Percentiles rank a stretch among this genome's conserved stretches.
phyloP scores from a whole-genome alignment of 2,888 invertebrate genomes.

The Melieria picta region DNA sequence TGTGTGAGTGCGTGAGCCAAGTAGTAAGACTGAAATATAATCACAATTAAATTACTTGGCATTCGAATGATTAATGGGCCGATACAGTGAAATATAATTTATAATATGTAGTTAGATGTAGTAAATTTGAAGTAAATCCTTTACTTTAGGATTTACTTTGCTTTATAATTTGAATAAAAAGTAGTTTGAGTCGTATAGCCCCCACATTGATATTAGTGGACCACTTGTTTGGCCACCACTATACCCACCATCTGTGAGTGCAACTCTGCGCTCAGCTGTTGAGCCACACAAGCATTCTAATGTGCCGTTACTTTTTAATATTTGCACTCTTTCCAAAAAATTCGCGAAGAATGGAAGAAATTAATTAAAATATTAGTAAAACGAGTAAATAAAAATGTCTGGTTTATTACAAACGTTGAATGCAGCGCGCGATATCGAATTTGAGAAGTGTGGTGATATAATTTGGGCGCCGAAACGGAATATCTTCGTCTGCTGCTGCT shows the following conservation, averaged over 20 bases:
- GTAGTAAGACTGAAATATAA: slow-evolving; percentile 70
- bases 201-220: too few relatives aligned
- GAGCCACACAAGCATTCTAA: neutral
- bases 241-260: neutral
- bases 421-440: slow-evolving; percentile 38
- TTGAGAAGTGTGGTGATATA: slow-evolving; percentile 53
- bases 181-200: too few relatives aligned
- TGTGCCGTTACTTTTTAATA: neutral
- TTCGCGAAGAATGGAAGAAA: neutral
- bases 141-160: too few relatives aligned
- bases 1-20: slow-evolving; percentile 74
- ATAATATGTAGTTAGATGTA: too few relatives aligned
- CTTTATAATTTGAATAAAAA: too few relatives aligned
- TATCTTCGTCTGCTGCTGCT: slow-evolving; percentile 47
- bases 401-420: slow-evolving; percentile 12
- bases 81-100: neutral
- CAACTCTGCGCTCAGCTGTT: neutral
- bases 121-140: too few relatives aligned
- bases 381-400: slow-evolving; percentile 41
- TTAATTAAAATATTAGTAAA: neutral
- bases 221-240: too few relatives aligned
- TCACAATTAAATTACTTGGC: slow-evolving; percentile 1
- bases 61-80: neutral
- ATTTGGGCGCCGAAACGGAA: slow-evolving; percentile 47
- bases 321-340: neutral